Evolutionary conservation across 1,140 invertebrate genomes (phyloP).

Genomic region (Tribolium castaneum): DNA sequence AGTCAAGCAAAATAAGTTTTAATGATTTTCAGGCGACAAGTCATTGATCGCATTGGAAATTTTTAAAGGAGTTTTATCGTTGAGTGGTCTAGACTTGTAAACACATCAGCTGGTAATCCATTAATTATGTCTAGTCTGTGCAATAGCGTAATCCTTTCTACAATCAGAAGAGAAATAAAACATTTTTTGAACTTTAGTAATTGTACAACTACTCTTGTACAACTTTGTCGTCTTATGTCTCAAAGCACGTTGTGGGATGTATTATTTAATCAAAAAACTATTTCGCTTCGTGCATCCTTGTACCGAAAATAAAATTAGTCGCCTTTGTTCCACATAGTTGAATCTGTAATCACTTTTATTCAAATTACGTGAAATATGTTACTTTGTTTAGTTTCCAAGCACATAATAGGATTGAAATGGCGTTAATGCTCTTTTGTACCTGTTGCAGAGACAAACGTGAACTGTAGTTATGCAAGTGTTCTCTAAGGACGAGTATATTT

Average conservation of each 20-base stretch:
- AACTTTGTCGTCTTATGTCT: too few relatives aligned
- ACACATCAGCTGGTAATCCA: too few relatives aligned
- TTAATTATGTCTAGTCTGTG: too few relatives aligned
- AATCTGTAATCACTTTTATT: background rate
- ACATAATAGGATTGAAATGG: background rate
- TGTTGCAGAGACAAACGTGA: constrained; percentile 1
- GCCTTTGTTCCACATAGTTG: background rate
- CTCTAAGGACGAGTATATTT: background rate
- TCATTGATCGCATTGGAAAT: background rate
- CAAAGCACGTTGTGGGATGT: too few relatives aligned
- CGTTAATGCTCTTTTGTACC: background rate
- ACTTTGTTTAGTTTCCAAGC: background rate
- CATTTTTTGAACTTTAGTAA: too few relatives aligned
- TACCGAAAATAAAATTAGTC: background rate
- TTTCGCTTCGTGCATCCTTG: too few relatives aligned
- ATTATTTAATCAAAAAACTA: too few relatives aligned
- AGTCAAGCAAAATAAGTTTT: background rate
- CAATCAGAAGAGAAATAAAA: too few relatives aligned
- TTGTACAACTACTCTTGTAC: too few relatives aligned
- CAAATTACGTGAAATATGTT: background rate
- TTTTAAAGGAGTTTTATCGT: background rate
- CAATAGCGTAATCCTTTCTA: too few relatives aligned
- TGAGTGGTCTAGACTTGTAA: background rate
- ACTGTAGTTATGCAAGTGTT: background rate
- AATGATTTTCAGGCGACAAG: background rate